Percentiles rank a stretch among this genome's conserved stretches.
phyloP scores from a whole-genome alignment of 1,140 invertebrate species.

The Pollicipes pollicipes region DNA sequence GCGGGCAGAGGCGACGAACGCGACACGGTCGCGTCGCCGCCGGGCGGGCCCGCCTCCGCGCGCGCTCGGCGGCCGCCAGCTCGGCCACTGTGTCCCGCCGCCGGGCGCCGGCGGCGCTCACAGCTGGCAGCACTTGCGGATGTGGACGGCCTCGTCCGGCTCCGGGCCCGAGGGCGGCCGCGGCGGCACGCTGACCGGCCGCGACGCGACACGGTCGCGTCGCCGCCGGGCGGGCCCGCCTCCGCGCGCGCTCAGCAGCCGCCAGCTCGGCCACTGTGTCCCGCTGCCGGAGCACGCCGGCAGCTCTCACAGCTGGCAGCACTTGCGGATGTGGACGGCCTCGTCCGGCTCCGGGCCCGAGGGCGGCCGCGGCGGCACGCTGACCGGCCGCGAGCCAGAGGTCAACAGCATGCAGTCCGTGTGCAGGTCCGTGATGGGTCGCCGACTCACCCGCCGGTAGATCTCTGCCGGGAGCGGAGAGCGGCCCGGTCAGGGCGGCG shows the following conservation, averaged over 20 bases:
- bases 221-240: too few species aligned
- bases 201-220: too few species aligned
- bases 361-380: background rate
- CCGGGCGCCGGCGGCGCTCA: too few species aligned
- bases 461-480: background rate
- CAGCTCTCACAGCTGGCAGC: constrained; percentile 1
- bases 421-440: background rate
- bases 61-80: too few species aligned
- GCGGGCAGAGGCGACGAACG: too few species aligned
- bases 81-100: too few species aligned
- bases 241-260: too few species aligned
- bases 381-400: background rate
- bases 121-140: background rate
- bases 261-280: too few species aligned
- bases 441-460: background rate
- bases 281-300: too few species aligned
- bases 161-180: background rate
- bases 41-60: too few species aligned
- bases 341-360: background rate
- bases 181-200: background rate
- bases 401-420: background rate
- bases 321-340: background rate
- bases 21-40: too few species aligned
- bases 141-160: background rate
- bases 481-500: too few species aligned